A percentile compares a stretch with the other conserved stretches of the same genome.
Conservation (phyloP, 2,888 invertebrate species). For the Zaprionus obscuricornis region DNA sequence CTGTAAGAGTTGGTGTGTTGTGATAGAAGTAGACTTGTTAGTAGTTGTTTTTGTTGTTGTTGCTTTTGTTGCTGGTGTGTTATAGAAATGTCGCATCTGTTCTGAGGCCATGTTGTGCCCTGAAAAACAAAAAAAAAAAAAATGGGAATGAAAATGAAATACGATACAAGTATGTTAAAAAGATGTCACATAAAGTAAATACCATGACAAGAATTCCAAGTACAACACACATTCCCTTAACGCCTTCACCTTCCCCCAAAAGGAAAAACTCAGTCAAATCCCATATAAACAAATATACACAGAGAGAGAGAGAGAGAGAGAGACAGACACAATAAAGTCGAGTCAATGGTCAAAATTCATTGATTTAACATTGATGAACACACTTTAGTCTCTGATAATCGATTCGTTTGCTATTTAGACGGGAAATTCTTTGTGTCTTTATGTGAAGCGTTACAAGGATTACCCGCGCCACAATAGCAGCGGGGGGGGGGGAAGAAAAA, state of each 20-base stretch:
- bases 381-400: conserved; percentile 39
- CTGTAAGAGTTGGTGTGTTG: conserved; percentile 72
- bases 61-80: conserved; percentile 76
- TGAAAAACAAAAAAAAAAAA: too few relatives aligned
- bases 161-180: conserved; percentile 44
- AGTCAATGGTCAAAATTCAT: conserved; percentile 32
- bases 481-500: too few relatives aligned
- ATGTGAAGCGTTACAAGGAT: conserved; percentile 26
- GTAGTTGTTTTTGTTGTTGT: conserved; percentile 61
- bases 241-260: neutral
- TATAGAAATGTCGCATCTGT: conserved; percentile 83
- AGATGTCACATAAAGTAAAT: conserved; percentile 26
- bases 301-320: conserved; percentile 1
- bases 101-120: conserved; percentile 84
- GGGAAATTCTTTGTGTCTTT: conserved; percentile 24
- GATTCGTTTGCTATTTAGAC: conserved; percentile 43
- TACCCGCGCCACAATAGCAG: conserved; percentile 38
- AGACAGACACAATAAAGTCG: too few relatives aligned
- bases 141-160: conserved; percentile 17
- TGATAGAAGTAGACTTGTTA: conserved; percentile 62
- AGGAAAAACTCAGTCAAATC: neutral
- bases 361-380: conserved; percentile 38
- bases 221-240: conserved; percentile 10
- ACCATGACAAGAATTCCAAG: neutral
- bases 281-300: conserved; percentile 20